Evolutionary conservation across 2,888 invertebrate species (phyloP).

Genomic region (Drosophila maculinotata): DNA sequence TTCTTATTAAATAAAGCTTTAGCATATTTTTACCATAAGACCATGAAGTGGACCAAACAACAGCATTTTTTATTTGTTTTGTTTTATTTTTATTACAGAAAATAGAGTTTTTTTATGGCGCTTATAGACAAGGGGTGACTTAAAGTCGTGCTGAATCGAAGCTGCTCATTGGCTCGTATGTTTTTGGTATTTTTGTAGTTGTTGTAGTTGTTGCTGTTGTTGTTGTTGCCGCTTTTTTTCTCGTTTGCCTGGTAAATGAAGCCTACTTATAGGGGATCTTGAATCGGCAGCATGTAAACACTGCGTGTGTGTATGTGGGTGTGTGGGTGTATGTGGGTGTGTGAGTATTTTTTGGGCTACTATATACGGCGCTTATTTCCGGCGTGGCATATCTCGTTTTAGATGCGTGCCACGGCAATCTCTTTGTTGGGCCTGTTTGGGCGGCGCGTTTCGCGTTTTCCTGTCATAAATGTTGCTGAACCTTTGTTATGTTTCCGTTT

Average conservation of each 20-base stretch:
- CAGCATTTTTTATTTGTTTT: too few relatives aligned
- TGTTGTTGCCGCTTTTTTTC: constrained; percentile 19
- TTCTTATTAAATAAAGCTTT: too few relatives aligned
- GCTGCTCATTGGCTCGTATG: not conserved
- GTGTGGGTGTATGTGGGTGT: constrained; percentile 22
- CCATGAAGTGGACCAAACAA: too few relatives aligned
- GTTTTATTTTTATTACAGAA: too few relatives aligned
- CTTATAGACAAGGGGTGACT: constrained; percentile 4
- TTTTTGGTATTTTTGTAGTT: not conserved
- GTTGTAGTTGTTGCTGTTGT: constrained; percentile 3
- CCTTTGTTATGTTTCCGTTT: constrained; percentile 80
- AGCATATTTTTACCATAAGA: too few relatives aligned
- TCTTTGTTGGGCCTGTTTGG: constrained; percentile 56
- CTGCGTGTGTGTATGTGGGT: constrained; percentile 16
- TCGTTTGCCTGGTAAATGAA: constrained; percentile 68
- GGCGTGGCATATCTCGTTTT: constrained; percentile 80
- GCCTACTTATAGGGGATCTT: constrained; percentile 76
- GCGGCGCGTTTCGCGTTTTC: constrained; percentile 74
- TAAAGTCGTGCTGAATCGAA: not conserved
- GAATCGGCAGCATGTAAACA: constrained; percentile 72
- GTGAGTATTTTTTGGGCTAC: constrained; percentile 48
- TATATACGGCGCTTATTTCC: constrained; percentile 72
- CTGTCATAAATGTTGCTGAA: constrained; percentile 79
- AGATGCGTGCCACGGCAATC: constrained; percentile 78
- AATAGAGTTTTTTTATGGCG: too few relatives aligned